Conservation (phyloP, 2,113 vertebrate species). For the Prolemur simus region DNA sequence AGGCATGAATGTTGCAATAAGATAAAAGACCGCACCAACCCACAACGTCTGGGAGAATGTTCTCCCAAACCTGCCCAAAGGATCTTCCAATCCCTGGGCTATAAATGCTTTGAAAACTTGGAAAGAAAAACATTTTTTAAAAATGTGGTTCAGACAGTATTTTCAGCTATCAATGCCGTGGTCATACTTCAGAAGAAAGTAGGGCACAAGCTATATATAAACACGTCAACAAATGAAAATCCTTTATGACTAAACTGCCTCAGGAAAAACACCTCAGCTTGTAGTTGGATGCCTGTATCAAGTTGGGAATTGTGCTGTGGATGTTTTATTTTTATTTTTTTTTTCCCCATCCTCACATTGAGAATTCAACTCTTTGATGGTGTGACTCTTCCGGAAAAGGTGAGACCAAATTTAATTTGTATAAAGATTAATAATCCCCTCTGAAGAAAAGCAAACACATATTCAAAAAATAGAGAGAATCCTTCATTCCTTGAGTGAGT, state of each 20-base stretch:
- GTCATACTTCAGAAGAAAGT: background rate
- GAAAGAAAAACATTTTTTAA: background rate
- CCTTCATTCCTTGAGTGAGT: background rate
- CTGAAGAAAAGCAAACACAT: background rate
- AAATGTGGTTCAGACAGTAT: background rate
- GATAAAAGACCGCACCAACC: too few species aligned
- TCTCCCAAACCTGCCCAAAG: background rate
- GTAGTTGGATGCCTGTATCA: accelerated
- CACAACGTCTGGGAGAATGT: background rate
- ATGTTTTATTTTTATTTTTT: background rate
- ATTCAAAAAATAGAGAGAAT: background rate
- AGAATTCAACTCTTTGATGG: background rate
- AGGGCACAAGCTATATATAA: background rate
- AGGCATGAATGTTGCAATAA: background rate
- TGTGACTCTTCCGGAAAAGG: background rate
- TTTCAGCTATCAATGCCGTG: background rate
- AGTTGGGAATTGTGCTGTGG: accelerated
- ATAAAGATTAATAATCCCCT: accelerated
- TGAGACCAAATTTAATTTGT: background rate
- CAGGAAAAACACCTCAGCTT: background rate
- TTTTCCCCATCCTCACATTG: accelerated
- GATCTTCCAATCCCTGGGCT: accelerated
- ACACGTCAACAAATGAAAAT: background rate
- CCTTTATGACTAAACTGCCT: background rate
- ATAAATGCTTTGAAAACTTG: too few species aligned